Evolutionary conservation across 2,113 vertebrate species (phyloP).

Genomic region (Dasyprocta punctata): DNA sequence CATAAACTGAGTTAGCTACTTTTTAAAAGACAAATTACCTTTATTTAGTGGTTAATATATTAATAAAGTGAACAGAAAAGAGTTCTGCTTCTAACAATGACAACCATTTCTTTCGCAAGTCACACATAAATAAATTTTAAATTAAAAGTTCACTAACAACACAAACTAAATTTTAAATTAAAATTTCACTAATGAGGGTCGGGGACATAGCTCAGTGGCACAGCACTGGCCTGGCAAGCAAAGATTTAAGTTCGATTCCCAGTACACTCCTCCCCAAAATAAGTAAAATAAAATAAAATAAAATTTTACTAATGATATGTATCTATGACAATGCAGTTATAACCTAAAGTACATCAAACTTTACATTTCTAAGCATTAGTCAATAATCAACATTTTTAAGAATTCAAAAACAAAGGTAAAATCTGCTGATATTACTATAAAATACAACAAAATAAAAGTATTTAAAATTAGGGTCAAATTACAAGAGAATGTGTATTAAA

Average conservation of each 20-base stretch:
- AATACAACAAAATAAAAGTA: neutral
- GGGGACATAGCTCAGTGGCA: too few species aligned
- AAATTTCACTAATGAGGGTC: neutral
- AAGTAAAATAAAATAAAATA: too few species aligned
- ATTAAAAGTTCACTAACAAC: neutral
- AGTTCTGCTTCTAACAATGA: neutral
- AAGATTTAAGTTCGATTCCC: too few species aligned
- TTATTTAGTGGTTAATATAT: constrained; percentile 63
- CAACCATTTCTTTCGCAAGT: neutral
- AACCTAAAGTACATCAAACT: neutral
- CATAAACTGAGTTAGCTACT: constrained; percentile 68
- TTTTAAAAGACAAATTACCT: constrained; percentile 56
- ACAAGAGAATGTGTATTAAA: neutral
- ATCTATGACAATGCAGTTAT: neutral
- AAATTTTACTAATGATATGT: neutral
- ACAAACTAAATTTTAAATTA: neutral
- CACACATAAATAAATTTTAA: neutral
- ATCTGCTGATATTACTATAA: neutral
- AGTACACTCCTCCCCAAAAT: too few species aligned
- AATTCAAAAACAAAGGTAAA: constrained; percentile 36
- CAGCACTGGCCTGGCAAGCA: too few species aligned
- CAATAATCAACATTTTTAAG: constrained; percentile 20
- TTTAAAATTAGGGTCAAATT: neutral
- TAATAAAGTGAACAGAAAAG: constrained; percentile 3
- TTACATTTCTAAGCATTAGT: constrained; percentile 3